These are phyloP conservation scores for Neelides sp. DNA, from an alignment of 1,140 invertebrate species.

Conservation along the genomic window DNA sequence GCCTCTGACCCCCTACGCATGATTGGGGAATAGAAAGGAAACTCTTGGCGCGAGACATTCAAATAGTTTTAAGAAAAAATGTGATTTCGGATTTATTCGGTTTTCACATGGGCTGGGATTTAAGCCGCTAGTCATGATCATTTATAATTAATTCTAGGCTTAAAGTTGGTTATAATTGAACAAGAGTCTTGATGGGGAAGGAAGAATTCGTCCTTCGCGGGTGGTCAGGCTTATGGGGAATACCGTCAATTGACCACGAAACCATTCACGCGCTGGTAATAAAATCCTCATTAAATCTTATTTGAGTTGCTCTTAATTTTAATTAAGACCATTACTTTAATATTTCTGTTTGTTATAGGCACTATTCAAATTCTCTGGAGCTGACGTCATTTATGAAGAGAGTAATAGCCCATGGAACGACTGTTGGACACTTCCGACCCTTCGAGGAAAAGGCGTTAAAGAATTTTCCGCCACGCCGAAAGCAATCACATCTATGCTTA, in stretches of 20 bases:
- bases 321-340: conserved; percentile 4
- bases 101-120: too few relatives aligned
- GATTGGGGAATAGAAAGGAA: too few relatives aligned
- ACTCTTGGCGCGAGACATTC: too few relatives aligned
- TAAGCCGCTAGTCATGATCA: too few relatives aligned
- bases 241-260: conserved; percentile 64
- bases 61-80: too few relatives aligned
- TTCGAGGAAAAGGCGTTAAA: conserved; percentile 44
- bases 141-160: too few relatives aligned
- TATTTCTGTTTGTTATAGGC: conserved; percentile 43
- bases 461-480: conserved; percentile 45
- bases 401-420: conserved; percentile 55
- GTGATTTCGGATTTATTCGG: too few relatives aligned
- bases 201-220: too few relatives aligned
- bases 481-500: conserved; percentile 50
- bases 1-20: too few relatives aligned
- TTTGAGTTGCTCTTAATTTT: neutral
- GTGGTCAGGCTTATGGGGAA: too few relatives aligned
- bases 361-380: conserved; percentile 57
- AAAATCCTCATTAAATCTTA: conserved; percentile 8
- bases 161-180: too few relatives aligned
- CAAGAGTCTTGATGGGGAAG: too few relatives aligned
- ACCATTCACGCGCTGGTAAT: conserved; percentile 65
- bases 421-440: conserved; percentile 54
- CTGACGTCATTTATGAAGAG: conserved; percentile 50